Base-by-base conservation (phyloP, 2,797 vertebrate species). In the Thripadectes ignobilis region DNA sequence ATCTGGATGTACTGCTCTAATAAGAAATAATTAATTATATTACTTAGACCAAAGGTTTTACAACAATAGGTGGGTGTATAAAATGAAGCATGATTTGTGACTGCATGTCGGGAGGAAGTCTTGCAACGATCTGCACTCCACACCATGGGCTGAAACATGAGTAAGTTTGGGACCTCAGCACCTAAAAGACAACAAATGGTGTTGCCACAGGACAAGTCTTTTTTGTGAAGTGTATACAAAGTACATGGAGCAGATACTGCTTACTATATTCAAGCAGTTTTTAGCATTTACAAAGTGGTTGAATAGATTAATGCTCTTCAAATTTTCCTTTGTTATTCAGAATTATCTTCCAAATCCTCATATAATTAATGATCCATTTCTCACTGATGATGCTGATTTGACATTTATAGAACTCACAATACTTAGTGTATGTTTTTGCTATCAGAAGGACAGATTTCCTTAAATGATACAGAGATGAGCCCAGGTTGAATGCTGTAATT, bases 31-130 rank as follows among this genome's bases (percentile, higher is more conserved):
- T 67, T 92, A 73, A 48, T 29, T 4, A 46, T 51, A 61, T 51
- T 77, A 36, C 71, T 73, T 93, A 63, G 59, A 92, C n/a, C 36
- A 77, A 84, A 78, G 36, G 54, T 59, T 92, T 92, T 88, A 91
- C 62, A 92, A 66, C 66, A 92, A 39, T 49, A 41, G 11, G 62
- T 92, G 72, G 67, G 88, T 46, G 84, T 91, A 46, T 61, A 48
- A 82, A 93, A 68, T 72, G 65, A 83, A 92, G 85, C 16, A 54
- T 38, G 89, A 74, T 80, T 76, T 21, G 22, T 62, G 75, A 71
- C 71, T 80, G 58, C 57, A 4, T 66, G 73, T 74, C 57, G 38
- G 48, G 59, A 93, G 29, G 87, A 93, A 96, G 75, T 34, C 79
- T 93, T 38, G 43, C 58, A 85, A 26, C 49, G 58, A 72, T 26